These are phyloP conservation scores for Apolygus lucorum DNA, from an alignment of 1,140 invertebrate species.

Conservation along the genomic window DNA sequence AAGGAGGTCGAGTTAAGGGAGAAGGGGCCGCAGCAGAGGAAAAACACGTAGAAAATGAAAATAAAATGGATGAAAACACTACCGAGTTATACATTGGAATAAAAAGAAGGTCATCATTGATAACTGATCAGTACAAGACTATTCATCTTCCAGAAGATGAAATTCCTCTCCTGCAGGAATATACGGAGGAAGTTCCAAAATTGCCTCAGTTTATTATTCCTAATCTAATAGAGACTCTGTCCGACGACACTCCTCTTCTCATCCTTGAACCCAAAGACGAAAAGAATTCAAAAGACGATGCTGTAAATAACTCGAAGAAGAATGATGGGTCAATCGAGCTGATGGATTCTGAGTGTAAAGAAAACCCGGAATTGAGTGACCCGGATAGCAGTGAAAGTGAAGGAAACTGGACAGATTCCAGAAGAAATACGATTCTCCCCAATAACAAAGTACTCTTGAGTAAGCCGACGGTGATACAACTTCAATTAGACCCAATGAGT, in stretches of 20 bases:
- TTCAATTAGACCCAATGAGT: not conserved
- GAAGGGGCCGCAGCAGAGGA: conserved; percentile 27
- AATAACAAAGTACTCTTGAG: conserved; percentile 19
- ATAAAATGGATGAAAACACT: not conserved
- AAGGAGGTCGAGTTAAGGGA: conserved; percentile 22
- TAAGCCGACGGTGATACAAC: conserved; percentile 11
- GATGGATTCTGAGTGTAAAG: conserved; percentile 15
- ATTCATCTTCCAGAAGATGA: conserved; percentile 22
- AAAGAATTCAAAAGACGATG: not conserved
- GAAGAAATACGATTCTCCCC: conserved; percentile 32
- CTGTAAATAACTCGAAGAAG: not conserved
- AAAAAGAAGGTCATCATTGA: not conserved
- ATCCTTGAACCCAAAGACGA: not conserved
- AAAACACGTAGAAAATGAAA: conserved; percentile 24
- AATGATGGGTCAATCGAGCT: not conserved
- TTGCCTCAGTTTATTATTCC: not conserved
- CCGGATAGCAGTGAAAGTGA: conserved; percentile 28
- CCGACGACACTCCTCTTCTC: not conserved
- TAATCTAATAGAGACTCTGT: conserved; percentile 4
- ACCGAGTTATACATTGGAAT: not conserved
- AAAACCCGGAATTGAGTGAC: conserved; percentile 26
- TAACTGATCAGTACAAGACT: not conserved
- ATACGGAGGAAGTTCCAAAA: conserved; percentile 21
- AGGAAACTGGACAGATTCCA: conserved; percentile 32
- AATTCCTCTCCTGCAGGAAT: conserved; percentile 25